Percentiles rank a stretch among this genome's conserved stretches.
Evolutionary conservation across 2,797 vertebrate genomes (phyloP).

Genomic region (Pantherophis vulpinus): DNA sequence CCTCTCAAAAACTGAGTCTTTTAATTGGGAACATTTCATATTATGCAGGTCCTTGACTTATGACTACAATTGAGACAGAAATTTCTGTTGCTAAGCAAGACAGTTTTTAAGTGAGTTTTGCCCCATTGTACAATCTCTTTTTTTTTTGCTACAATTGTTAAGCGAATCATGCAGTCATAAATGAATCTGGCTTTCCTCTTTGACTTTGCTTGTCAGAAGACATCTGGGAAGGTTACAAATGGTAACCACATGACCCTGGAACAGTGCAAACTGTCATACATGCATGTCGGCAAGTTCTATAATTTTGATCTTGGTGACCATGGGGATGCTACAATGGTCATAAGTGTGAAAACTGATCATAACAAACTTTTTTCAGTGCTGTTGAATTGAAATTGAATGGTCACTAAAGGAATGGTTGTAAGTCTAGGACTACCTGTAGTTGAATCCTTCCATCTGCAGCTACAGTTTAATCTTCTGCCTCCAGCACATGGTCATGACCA

Average conservation of each 20-base stretch:
- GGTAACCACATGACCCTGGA: background rate
- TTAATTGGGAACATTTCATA: background rate
- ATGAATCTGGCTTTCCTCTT: background rate
- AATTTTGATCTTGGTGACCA: background rate
- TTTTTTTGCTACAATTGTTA: background rate
- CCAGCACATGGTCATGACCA: background rate
- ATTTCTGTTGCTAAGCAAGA: background rate
- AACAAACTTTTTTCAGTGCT: background rate
- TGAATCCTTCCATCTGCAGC: background rate
- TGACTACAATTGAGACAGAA: background rate
- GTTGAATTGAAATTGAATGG: background rate
- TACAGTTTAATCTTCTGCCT: background rate
- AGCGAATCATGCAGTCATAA: background rate
- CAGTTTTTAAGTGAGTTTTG: background rate
- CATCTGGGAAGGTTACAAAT: background rate
- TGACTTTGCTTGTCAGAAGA: background rate
- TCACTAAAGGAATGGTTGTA: background rate
- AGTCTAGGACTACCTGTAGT: background rate
- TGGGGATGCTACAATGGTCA: background rate
- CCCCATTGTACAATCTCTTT: background rate
- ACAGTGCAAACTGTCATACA: background rate
- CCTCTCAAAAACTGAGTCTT: background rate
- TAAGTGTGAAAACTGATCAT: background rate
- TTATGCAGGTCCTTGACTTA: background rate
- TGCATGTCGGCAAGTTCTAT: background rate